A percentile compares a stretch with the other conserved stretches of the same genome.
Conservation (phyloP, 1,140 invertebrate species). For the Zeugodacus cucurbitae region DNA sequence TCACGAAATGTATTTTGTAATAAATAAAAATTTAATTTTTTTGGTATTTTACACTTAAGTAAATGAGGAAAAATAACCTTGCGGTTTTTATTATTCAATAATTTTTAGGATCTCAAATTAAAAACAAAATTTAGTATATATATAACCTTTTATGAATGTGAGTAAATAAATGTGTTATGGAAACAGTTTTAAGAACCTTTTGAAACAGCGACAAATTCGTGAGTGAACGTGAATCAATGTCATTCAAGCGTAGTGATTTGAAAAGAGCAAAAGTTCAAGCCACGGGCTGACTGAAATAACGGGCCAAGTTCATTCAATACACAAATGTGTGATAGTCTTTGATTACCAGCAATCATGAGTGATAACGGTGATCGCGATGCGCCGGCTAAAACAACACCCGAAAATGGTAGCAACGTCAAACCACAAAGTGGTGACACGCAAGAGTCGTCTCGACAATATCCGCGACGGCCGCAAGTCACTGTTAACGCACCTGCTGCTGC, state of each 20-base stretch:
- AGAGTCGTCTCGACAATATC: slow-evolving; percentile 40
- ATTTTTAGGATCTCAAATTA: background rate
- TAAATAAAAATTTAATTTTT: too few species aligned
- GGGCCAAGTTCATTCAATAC: background rate
- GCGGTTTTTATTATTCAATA: too few species aligned
- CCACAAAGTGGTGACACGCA: slow-evolving; percentile 7
- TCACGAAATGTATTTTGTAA: too few species aligned
- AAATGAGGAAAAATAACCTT: too few species aligned
- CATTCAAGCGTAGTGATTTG: background rate
- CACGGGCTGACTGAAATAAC: background rate
- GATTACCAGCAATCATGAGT: background rate
- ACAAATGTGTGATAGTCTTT: background rate
- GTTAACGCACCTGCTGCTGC: background rate
- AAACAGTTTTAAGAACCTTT: background rate
- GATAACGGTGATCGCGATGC: background rate
- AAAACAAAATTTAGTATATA: background rate
- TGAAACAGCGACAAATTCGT: background rate
- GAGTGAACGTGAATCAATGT: background rate
- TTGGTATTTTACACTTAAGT: too few species aligned
- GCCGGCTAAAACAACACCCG: background rate
- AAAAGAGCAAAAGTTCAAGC: background rate
- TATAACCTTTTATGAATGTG: background rate
- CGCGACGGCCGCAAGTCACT: slow-evolving; percentile 6
- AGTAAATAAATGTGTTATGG: background rate
- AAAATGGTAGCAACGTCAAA: background rate